phyloP scores from a whole-genome alignment of 2,113 vertebrate genomes.

The Columba livia region DNA sequence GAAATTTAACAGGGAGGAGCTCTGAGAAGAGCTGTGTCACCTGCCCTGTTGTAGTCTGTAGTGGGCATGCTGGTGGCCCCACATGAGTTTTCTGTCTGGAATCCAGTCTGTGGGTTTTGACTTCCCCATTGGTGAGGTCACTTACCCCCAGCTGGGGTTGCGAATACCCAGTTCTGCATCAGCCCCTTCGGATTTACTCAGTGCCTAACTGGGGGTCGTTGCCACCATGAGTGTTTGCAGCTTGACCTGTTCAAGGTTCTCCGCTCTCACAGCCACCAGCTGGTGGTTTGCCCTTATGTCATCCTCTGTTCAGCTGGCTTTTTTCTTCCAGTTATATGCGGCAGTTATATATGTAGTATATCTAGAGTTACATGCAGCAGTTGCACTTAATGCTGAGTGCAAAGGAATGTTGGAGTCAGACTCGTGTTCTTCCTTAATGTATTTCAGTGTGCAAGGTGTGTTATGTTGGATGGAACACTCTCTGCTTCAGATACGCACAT shows the following conservation, averaged over 20 bases:
- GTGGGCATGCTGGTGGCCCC: not conserved
- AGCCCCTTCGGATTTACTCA: not conserved
- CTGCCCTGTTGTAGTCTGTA: not conserved
- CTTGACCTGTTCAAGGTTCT: not conserved
- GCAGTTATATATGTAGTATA: not conserved
- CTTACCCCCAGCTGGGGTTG: not conserved
- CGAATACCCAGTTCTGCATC: not conserved
- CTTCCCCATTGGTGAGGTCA: rapidly evolving
- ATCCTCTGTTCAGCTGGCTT: not conserved
- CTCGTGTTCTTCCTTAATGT: not conserved
- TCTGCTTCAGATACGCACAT: not conserved
- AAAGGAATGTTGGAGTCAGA: not conserved
- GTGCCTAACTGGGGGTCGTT: rapidly evolving
- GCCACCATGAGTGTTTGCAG: not conserved
- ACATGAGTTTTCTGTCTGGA: not conserved
- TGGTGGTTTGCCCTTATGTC: not conserved
- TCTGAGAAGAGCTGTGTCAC: not conserved
- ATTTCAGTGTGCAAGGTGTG: not conserved
- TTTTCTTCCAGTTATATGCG: not conserved
- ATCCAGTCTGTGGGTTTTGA: not conserved
- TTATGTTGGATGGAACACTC: not conserved
- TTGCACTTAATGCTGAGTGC: not conserved
- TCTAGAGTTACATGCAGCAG: too few species aligned
- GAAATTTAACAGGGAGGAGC: not conserved
- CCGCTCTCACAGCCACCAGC: rapidly evolving